These are phyloP conservation scores for Oscheius sp. DNA, from an alignment of 2,888 invertebrate species.

Conservation along the genomic window DNA sequence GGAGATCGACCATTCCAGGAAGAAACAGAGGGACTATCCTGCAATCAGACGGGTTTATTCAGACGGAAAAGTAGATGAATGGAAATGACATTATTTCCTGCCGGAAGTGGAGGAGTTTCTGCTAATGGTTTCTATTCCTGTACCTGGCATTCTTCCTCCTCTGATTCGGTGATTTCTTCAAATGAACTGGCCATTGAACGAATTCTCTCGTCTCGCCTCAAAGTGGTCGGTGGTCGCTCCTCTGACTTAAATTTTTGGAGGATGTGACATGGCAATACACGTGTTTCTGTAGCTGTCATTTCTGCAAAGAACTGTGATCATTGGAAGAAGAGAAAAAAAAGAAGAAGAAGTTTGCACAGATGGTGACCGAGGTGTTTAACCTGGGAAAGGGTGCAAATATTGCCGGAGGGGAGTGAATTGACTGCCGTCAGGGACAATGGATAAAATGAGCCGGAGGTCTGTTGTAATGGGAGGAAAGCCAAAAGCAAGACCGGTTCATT, in stretches of 20 bases:
- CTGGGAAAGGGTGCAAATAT: background rate
- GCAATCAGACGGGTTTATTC: constrained; percentile 21
- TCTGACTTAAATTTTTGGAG: constrained; percentile 33
- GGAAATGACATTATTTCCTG: background rate
- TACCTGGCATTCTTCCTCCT: constrained; percentile 54
- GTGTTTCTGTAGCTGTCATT: constrained; percentile 35
- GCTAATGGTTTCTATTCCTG: background rate
- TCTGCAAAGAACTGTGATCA: constrained; percentile 11
- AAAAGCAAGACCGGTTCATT: constrained; percentile 17
- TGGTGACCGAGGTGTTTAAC: constrained; percentile 9
- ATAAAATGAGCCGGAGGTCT: background rate
- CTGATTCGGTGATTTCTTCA: constrained; percentile 55
- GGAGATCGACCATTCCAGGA: constrained; percentile 34
- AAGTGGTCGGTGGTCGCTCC: constrained; percentile 29
- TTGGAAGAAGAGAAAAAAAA: background rate
- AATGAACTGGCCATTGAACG: constrained; percentile 49
- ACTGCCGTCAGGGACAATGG: constrained; percentile 1
- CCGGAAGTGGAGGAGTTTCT: too few species aligned
- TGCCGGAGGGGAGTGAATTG: constrained; percentile 6
- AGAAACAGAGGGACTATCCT: constrained; percentile 23
- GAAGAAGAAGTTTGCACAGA: background rate
- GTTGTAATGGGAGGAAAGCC: background rate
- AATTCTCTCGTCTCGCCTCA: constrained; percentile 46
- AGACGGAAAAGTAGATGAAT: constrained; percentile 13
- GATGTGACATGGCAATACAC: constrained; percentile 30